A percentile compares a stretch with the other conserved stretches of the same genome.
These are phyloP conservation scores for Myodes glareolus DNA, from an alignment of 2,113 vertebrate genomes.

Conservation along the genomic window DNA sequence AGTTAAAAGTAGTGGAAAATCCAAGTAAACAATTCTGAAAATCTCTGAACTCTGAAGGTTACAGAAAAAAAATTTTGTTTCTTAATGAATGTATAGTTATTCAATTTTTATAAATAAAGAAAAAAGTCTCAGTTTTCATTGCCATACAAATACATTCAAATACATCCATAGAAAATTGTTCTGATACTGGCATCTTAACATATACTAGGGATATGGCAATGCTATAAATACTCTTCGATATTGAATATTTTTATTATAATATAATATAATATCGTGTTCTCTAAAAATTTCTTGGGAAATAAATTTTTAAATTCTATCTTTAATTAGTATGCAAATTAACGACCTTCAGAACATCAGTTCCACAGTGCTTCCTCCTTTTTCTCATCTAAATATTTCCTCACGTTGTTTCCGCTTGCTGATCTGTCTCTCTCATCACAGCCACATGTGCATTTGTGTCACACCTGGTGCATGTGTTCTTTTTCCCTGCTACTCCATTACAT, in stretches of 20 bases:
- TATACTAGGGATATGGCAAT: background rate
- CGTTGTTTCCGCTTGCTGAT: background rate
- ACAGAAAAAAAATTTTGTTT: background rate
- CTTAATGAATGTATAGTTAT: background rate
- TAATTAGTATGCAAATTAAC: background rate
- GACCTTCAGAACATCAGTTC: no score
- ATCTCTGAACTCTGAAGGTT: background rate
- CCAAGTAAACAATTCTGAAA: background rate
- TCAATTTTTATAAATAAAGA: background rate
- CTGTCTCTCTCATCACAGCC: background rate
- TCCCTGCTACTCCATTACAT: no score
- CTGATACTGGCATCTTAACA: background rate
- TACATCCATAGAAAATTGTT: background rate
- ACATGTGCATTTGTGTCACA: no score
- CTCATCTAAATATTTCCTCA: no score
- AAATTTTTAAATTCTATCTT: background rate
- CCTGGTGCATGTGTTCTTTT: no score
- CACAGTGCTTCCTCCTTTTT: background rate
- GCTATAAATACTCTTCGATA: background rate
- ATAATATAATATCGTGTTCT: background rate
- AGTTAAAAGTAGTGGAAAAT: background rate
- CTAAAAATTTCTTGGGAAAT: background rate
- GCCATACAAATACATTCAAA: background rate
- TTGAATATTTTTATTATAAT: no score
- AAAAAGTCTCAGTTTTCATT: background rate